phyloP scores from a whole-genome alignment of 2,797 vertebrate species.

The Cyprinella venusta region DNA sequence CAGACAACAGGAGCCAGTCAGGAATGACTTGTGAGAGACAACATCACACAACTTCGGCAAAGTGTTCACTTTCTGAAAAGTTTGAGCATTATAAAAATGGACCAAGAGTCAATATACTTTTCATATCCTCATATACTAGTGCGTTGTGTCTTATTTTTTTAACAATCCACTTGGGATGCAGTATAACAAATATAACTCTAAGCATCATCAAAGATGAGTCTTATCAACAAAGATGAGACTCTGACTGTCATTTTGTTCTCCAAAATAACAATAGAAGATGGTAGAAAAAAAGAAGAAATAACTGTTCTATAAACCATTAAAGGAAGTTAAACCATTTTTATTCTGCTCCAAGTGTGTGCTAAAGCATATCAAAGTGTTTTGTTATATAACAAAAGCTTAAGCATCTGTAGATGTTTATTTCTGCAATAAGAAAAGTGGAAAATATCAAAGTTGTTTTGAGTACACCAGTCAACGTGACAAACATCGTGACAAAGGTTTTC shows the following conservation, averaged over 20 bases:
- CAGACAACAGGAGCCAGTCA: conserved; percentile 13
- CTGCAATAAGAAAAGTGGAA: not conserved
- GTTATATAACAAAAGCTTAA: not conserved
- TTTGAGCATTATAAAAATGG: conserved; percentile 1
- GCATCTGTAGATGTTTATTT: not conserved
- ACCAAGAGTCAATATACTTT: not conserved
- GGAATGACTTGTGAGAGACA: conserved; percentile 21
- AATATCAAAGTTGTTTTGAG: conserved; percentile 8
- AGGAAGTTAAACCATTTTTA: conserved; percentile 28
- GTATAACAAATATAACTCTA: conserved; percentile 42
- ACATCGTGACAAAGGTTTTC: conserved; percentile 15
- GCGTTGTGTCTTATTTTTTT: conserved; percentile 42
- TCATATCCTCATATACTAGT: not conserved
- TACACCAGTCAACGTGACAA: conserved; percentile 13
- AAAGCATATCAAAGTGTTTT: not conserved
- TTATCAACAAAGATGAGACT: conserved; percentile 27
- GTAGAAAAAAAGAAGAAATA: not conserved
- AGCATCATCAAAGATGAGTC: conserved; percentile 34
- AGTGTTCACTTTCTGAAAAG: conserved; percentile 13
- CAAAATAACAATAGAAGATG: conserved; percentile 9
- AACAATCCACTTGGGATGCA: conserved; percentile 13
- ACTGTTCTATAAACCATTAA: conserved; percentile 2
- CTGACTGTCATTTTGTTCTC: conserved; percentile 36
- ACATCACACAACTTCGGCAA: conserved; percentile 3
- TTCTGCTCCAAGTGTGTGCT: not conserved